Evolutionary conservation across 2,888 invertebrate species (phyloP).

Genomic region (Lacanobia wlatinum): DNA sequence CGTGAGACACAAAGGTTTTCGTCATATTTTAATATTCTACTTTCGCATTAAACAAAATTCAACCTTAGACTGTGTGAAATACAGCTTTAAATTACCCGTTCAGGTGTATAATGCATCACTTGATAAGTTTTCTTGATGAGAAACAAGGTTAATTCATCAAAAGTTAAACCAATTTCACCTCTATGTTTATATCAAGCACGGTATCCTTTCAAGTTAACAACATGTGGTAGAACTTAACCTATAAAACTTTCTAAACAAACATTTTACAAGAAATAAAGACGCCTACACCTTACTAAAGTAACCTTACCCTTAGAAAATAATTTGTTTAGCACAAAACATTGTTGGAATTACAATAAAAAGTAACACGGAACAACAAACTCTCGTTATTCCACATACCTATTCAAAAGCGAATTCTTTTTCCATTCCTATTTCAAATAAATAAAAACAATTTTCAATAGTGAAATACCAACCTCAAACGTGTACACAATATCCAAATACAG

Average conservation of each 20-base stretch:
- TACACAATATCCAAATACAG: constrained; percentile 47
- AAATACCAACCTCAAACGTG: constrained; percentile 56
- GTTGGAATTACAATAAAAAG: background rate
- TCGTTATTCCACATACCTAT: background rate
- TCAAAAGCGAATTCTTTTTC: background rate
- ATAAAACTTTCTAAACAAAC: constrained; percentile 35
- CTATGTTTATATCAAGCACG: constrained; percentile 17
- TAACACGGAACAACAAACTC: background rate
- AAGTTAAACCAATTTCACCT: constrained; percentile 15
- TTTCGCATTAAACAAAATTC: too few relatives aligned
- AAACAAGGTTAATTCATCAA: background rate
- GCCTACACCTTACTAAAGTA: background rate
- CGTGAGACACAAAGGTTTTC: too few relatives aligned
- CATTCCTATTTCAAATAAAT: background rate
- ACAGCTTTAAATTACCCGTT: background rate
- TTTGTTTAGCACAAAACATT: background rate
- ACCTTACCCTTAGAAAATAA: background rate
- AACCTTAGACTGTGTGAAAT: too few relatives aligned
- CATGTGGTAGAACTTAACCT: constrained; percentile 15
- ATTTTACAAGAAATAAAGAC: background rate
- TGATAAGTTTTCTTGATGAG: background rate
- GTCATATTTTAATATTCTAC: background rate
- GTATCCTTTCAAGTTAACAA: background rate
- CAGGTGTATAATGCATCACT: background rate
- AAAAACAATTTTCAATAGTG: constrained; percentile 10